Base-by-base conservation (phyloP, 1,140 invertebrate genomes). In the Radopholus similis region DNA sequence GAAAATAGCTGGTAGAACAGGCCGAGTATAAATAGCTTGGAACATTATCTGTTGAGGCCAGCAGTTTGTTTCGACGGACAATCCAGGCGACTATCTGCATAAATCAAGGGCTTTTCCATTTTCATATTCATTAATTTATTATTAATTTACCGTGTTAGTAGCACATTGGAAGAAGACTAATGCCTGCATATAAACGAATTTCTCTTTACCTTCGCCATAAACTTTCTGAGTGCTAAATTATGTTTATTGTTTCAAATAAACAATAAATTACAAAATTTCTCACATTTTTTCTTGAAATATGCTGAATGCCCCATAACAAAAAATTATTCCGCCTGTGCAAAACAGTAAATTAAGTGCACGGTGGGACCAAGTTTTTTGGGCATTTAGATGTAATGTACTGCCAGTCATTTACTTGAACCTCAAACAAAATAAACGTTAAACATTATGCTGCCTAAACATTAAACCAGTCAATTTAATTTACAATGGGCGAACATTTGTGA, bases 1-100 rank as follows among this genome's bases (percentile, higher is more conserved):
- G 83, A 1, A 97, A 85, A n/a, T 78, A 75, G 23, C 74, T 77
- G 21, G 49, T 69, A 37, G 68, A 68, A 44, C 71, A 78, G 5
- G 68, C 40, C 8, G 73, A 63, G 56, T 75, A 75, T 64, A 70
- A 56, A 18, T 42, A 47, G 30, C n/a, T 63, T 13, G 75, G 75
- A 30, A 78, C 76, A 63, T 75, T 78, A 56, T 73, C 72, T 18
- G 1, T 21, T 26, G 66, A 68, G 13, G 21, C 34, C n/a, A 13
- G 34, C 18, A 26, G 35, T 42, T 28, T 63, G 9, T 26, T 47
- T 63, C 30, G 21, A 23, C 23, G 15, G 30, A 51, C 47, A 4
- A 11, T 26, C 47, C 47, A 51, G 13, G 47, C 47, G 30, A 51
- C 47, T 26, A 51, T 21, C 47, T 51, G 5, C 23, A 51, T 28